Conservation (phyloP, 92 coral and sea anemone species). For the Porites divaricata region DNA sequence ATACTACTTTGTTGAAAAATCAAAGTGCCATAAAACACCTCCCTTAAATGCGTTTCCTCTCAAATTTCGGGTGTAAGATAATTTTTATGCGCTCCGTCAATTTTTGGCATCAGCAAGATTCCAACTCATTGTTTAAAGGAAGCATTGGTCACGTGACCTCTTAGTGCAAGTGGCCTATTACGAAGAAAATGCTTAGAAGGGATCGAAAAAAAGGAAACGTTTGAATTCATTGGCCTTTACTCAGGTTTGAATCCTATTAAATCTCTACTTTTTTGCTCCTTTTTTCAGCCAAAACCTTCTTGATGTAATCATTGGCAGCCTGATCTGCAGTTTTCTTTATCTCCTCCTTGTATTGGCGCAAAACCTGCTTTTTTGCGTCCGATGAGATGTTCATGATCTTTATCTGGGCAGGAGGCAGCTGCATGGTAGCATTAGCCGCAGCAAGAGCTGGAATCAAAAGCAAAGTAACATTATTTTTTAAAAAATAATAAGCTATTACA, state of each 20-base stretch:
- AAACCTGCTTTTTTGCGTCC: conserved; percentile 37
- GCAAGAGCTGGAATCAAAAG: conserved; percentile 27
- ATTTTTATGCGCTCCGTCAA: too few species aligned
- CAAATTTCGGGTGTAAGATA: too few species aligned
- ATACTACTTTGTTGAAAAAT: too few species aligned
- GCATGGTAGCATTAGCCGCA: conserved; percentile 52
- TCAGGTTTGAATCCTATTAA: background rate
- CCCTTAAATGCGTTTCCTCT: too few species aligned
- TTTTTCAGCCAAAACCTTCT: conserved; percentile 32
- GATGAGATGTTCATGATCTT: conserved; percentile 43
- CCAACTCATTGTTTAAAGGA: too few species aligned
- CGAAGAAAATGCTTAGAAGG: too few species aligned
- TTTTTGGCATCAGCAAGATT: too few species aligned
- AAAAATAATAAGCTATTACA: background rate
- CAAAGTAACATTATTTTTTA: background rate
- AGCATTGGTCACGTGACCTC: too few species aligned
- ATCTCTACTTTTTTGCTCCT: background rate
- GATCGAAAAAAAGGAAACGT: too few species aligned
- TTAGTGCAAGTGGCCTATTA: too few species aligned
- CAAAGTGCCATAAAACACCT: too few species aligned
- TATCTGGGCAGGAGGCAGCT: conserved; percentile 53
- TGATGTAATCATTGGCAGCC: conserved; percentile 44
- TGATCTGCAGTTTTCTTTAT: conserved; percentile 34
- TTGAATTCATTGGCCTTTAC: too few species aligned
- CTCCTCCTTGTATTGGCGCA: conserved; percentile 34